Conservation (phyloP, 2,113 vertebrate species). For the Misgurnus anguillicaudatus region DNA sequence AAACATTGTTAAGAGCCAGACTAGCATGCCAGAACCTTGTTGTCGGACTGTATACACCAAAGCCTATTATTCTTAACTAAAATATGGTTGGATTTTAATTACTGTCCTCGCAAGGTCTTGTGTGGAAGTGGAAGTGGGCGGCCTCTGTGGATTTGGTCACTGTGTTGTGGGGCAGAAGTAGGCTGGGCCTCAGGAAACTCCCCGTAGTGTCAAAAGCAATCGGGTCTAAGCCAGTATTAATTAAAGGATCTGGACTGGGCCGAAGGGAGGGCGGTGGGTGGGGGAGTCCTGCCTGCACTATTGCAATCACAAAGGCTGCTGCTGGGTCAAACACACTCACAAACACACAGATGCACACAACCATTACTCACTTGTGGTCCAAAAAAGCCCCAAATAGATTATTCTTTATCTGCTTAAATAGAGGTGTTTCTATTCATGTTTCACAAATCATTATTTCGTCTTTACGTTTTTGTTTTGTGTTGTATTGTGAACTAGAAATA, state of each 20-base stretch:
- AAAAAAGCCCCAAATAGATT: not conserved
- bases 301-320: constrained; percentile 33
- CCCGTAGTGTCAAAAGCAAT: constrained; percentile 78
- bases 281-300: constrained; percentile 20
- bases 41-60: not conserved
- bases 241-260: constrained; percentile 76
- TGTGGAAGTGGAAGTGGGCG: constrained; percentile 28
- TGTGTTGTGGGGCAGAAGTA: constrained; percentile 60
- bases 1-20: not conserved
- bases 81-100: constrained; percentile 51
- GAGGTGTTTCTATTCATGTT: not conserved
- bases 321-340: not conserved
- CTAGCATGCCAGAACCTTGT: not conserved
- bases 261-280: constrained; percentile 14
- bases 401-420: not conserved
- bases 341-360: not conserved
- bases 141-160: constrained; percentile 43
- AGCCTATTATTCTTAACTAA: constrained; percentile 45
- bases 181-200: constrained; percentile 75
- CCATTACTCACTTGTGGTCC: not conserved
- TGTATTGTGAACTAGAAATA: too few relatives aligned
- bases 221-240: constrained; percentile 80
- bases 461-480: too few relatives aligned
- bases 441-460: too few relatives aligned
- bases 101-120: constrained; percentile 25